Base-by-base conservation (phyloP, 2,888 invertebrate genomes). In the Dryomyza anilis region DNA sequence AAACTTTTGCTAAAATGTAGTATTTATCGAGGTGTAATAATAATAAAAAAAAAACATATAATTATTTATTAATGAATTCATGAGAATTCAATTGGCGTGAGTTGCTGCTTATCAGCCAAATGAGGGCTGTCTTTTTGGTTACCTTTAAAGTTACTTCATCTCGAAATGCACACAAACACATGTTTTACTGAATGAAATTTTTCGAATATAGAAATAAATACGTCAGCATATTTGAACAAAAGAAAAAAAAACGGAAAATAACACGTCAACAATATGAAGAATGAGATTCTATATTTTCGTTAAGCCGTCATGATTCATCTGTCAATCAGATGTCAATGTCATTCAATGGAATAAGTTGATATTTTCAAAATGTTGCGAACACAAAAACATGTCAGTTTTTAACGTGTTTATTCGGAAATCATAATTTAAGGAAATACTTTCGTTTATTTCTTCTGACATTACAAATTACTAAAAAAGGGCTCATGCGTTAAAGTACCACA, bases 251-350 rank as follows among this genome's bases (percentile, higher is more conserved):
- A 25, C 23, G 25, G 12, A 50, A 21, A 2, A 50, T 14, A 21
- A n/a, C 27, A 21, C 2, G 14, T 10, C 10, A 12, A 27, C 27
- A 27, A 21, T n/a, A 14, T 5, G 23, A 25, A n/a, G 25, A 10
- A 50, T n/a, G 25, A 25, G 48, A 14, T 5, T 12, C 23, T 14
- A 48, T 48, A 23, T 12, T n/a, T n/a, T n/a, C n/a, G 14, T 39
- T 39, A 39, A 50, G n/a, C 50, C 50, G 71, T 67, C 70, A 69
- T 78, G 78, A 76, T 77, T 79, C 77, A 76, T 70, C 68, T 76
- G 79, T 74, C 78, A 78, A 79, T 78, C 78, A 79, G 75, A 75
- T 77, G 79, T 79, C 79, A 78, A 76, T 79, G 79, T 74, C 78
- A 78, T 67, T 66, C 19, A 60, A 53, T 69, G 56, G 62, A 63